Conservation (phyloP, 30 jellyfish, hydroid and myxozoan species). For the Rhopilema esculentum region DNA sequence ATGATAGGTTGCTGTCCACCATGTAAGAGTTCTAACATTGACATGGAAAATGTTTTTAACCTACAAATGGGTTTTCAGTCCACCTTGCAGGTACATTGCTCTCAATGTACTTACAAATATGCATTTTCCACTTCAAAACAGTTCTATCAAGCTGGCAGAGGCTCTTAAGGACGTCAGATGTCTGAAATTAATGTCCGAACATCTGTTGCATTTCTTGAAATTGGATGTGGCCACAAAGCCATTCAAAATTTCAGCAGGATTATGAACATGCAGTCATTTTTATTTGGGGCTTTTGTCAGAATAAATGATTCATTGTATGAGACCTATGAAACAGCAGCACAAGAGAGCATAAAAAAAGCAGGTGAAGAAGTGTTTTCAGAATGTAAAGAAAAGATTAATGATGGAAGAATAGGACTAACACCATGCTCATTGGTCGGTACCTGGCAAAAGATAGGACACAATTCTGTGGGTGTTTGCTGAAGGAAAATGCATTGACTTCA, state of each 20-base stretch:
- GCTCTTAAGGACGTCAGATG: neutral
- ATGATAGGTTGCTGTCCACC: neutral
- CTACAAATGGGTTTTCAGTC: slow-evolving; percentile 18
- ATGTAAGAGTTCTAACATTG: neutral
- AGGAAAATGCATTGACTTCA: slow-evolving; percentile 53
- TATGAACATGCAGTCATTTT: slow-evolving; percentile 16
- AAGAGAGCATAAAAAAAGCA: slow-evolving; percentile 29
- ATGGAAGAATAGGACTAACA: neutral
- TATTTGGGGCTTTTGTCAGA: neutral
- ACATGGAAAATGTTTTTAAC: neutral
- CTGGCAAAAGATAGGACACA: slow-evolving; percentile 54
- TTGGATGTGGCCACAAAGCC: slow-evolving; percentile 52
- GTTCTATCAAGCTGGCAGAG: neutral
- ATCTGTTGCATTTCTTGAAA: slow-evolving; percentile 47
- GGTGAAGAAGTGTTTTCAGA: slow-evolving; percentile 26
- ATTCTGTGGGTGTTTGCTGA: slow-evolving; percentile 53
- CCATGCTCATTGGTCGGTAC: slow-evolving; percentile 19
- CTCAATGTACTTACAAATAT: neutral
- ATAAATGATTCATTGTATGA: slow-evolving; percentile 3
- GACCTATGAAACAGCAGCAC: slow-evolving; percentile 38
- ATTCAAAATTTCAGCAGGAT: slow-evolving; percentile 24
- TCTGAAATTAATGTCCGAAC: slow-evolving; percentile 48
- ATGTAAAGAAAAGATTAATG: slow-evolving; percentile 12
- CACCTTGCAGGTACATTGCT: neutral
- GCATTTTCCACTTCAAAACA: neutral